Percentiles rank a stretch among this genome's conserved stretches.
phyloP scores from a whole-genome alignment of 1,140 invertebrate species.

The Drosophila ercepeae region DNA sequence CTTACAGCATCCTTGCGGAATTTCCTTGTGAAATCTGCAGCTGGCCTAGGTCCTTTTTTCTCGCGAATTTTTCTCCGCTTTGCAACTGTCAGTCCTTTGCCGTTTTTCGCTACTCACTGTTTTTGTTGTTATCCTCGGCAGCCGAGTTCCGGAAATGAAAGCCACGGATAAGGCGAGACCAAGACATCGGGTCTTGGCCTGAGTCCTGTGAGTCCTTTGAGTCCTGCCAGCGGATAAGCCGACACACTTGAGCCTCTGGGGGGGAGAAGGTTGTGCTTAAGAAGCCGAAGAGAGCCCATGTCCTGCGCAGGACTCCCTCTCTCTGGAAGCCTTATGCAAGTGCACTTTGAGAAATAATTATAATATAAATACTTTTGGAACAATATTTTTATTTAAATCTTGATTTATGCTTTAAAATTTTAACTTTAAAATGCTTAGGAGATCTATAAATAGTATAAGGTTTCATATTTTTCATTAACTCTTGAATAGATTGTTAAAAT shows the following conservation, averaged over 20 bases:
- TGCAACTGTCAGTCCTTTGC: not conserved
- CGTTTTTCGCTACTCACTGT: not conserved
- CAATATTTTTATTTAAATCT: not conserved
- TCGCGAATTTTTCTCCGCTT: not conserved
- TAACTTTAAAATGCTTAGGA: too few relatives aligned
- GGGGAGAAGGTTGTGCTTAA: not conserved
- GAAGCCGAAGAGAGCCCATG: not conserved
- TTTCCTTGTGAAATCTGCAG: not conserved
- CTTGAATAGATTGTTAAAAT: too few relatives aligned
- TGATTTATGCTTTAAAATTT: not conserved
- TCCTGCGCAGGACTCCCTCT: constrained; percentile 4
- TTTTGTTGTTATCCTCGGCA: constrained; percentile 25
- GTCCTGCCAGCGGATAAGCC: constrained; percentile 17
- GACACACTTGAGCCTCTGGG: not conserved
- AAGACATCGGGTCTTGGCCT: constrained; percentile 21
- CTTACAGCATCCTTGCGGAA: not conserved
- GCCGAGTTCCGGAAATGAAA: constrained; percentile 61
- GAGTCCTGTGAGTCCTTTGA: constrained; percentile 1
- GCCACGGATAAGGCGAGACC: constrained; percentile 38
- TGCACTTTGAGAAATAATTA: not conserved
- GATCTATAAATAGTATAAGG: too few relatives aligned
- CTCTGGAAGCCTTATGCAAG: constrained; percentile 1
- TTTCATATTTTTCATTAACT: too few relatives aligned
- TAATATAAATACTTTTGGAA: not conserved
- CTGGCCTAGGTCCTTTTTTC: not conserved